A percentile compares a stretch with the other conserved stretches of the same genome.
phyloP scores from a whole-genome alignment of 2,888 invertebrate species.

The Xanthia togata region DNA sequence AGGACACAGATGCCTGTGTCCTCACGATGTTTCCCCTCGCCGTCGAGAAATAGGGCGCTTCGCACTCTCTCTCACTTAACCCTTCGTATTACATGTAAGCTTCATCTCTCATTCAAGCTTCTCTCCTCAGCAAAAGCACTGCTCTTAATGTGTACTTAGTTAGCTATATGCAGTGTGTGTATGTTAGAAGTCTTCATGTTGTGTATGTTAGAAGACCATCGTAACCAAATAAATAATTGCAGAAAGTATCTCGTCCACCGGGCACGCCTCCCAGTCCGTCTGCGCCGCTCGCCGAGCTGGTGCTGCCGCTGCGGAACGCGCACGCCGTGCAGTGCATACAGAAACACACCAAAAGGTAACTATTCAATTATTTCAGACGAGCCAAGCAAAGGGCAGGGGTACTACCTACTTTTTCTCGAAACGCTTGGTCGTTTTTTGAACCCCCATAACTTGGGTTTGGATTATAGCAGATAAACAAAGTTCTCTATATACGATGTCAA shows the following conservation, averaged over 20 bases:
- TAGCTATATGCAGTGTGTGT: background rate
- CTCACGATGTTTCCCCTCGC: no score
- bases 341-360: conserved; percentile 85
- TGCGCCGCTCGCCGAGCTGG: conserved; percentile 80
- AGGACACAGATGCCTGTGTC: no score
- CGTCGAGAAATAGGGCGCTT: no score
- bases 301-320: conserved; percentile 82
- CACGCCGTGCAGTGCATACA: conserved; percentile 81
- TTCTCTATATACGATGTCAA: no score
- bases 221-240: conserved; percentile 28
- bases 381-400: no score
- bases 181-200: no score
- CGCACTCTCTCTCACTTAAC: background rate
- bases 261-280: conserved; percentile 85
- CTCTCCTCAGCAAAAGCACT: background rate
- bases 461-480: no score
- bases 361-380: background rate
- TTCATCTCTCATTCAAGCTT: no score
- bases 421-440: no score
- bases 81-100: background rate
- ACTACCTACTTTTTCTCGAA: no score
- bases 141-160: background rate
- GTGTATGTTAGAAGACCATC: background rate
- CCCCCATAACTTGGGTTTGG: no score
- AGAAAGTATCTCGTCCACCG: conserved; percentile 77